These are phyloP conservation scores for Scaptomyza parva DNA, from an alignment of 2,888 invertebrate species.

Conservation along the genomic window DNA sequence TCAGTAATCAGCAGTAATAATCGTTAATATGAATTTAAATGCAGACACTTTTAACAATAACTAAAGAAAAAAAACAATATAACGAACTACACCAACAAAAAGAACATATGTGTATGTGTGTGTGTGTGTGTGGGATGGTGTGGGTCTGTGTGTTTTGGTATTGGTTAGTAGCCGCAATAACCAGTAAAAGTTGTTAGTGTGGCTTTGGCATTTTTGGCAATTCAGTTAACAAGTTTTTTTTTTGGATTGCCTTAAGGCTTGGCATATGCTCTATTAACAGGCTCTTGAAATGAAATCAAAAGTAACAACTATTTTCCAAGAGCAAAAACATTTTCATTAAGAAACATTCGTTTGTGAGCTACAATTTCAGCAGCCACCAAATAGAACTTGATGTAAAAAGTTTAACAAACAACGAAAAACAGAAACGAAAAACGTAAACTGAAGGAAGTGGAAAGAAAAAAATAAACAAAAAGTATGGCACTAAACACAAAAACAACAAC, in stretches of 20 bases:
- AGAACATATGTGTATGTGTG: conserved; percentile 10
- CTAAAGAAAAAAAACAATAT: conserved; percentile 30
- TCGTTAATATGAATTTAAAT: conserved; percentile 28
- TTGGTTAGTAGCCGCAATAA: conserved; percentile 68
- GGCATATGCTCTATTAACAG: conserved; percentile 55
- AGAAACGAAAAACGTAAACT: conserved; percentile 14
- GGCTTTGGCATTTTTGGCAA: conserved; percentile 55
- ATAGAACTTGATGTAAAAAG: conserved; percentile 72
- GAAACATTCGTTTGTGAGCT: conserved; percentile 66
- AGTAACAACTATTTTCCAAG: conserved; percentile 42
- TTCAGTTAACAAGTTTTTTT: conserved; percentile 64
- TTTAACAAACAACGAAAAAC: conserved; percentile 43
- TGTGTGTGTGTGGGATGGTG: conserved; percentile 17
- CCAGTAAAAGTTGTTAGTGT: conserved; percentile 48
- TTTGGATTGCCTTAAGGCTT: conserved; percentile 57
- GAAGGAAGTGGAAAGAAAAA: conserved; percentile 17
- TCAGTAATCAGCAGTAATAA: conserved; percentile 20
- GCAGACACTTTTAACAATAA: conserved; percentile 48
- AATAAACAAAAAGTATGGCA: conserved; percentile 38
- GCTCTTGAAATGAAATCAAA: conserved; percentile 53
- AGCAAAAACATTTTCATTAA: conserved; percentile 73
- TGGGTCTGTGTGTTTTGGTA: conserved; percentile 14
- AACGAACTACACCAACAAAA: conserved; percentile 41
- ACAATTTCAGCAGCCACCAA: conserved; percentile 54
- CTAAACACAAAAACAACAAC: conserved; percentile 38